Evolutionary conservation across 1,140 invertebrate species (phyloP), one percentile per base, ranked within the genome.

Genomic region (Lithobius niger): DNA sequence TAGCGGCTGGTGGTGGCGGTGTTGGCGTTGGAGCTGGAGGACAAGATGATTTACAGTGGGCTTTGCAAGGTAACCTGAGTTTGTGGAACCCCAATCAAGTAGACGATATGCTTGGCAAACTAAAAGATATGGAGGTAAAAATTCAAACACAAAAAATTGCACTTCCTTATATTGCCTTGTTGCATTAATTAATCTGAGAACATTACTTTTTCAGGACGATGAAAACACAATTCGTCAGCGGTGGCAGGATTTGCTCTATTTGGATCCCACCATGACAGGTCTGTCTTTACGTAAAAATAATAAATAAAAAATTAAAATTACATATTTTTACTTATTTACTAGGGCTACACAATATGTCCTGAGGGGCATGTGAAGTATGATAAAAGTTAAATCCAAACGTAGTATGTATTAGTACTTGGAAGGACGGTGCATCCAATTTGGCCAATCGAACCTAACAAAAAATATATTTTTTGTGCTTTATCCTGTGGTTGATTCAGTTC

Each of bases 131-230:
- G 44, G 44, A 47, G 31, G 31, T 36, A 36, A 36, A n/a, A 36
- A 6, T 36, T 36, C n/a, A n/a, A 36, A 36, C n/a, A 10, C n/a
- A 36, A 36, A 36, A 36, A 36, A 36, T 36, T 10, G 6, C 31
- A 6, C 6, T 36, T 36, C n/a, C 6, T 36, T 36, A 36, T 10
- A 36, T 36, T 36, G 31, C n/a, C 31, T 36, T 36, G n/a, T 10
- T 36, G 6, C 6, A 6, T 36, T 36, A n/a, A n/a, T n/a, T 36
- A 36, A 36, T 36, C 31, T 36, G 6, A 10, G n/a, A 36, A 36
- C n/a, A 36, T 36, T 36, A 10, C n/a, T 36, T 36, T 36, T n/a
- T n/a, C n/a, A 45, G 48, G 27, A 50, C 10, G 48, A 50, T 26
- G 48, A 50, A 50, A 13, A 19, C 3, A 15, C 48, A 13, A 50